Conservation (phyloP, 2,797 vertebrate species). For the Sebastes elongatus region DNA sequence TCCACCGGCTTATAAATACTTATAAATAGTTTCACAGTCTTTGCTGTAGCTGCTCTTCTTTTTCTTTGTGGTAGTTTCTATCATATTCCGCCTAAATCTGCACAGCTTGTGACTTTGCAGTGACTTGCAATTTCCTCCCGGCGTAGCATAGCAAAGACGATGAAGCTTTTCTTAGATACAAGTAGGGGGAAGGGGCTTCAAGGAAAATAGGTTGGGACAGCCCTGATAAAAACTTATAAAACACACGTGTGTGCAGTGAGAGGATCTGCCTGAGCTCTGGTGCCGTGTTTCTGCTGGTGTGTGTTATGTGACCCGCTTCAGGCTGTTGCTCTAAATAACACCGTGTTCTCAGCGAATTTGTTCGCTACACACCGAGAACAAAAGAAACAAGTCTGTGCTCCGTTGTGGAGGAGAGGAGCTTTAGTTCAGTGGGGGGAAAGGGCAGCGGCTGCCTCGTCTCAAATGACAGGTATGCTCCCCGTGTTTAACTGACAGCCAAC, state of each 20-base stretch:
- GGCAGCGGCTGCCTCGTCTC: constrained; percentile 25
- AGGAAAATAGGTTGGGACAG: not conserved
- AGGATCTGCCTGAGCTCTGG: not conserved
- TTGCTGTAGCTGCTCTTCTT: fast-evolving
- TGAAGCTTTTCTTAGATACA: too few relatives aligned
- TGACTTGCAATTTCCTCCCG: too few relatives aligned
- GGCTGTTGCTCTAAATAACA: constrained; percentile 18
- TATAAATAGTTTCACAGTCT: too few relatives aligned
- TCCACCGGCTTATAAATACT: too few relatives aligned
- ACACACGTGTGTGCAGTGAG: not conserved
- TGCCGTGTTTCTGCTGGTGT: not conserved
- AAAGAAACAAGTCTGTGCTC: not conserved
- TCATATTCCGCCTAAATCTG: too few relatives aligned
- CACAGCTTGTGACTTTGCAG: too few relatives aligned
- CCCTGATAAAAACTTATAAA: not conserved
- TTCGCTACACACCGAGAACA: not conserved
- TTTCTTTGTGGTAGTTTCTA: too few relatives aligned
- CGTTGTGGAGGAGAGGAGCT: not conserved
- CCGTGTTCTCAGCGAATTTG: not conserved
- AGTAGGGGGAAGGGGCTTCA: too few relatives aligned
- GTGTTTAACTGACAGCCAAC: constrained; percentile 5
- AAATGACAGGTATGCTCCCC: constrained; percentile 25
- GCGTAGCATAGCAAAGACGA: too few relatives aligned
- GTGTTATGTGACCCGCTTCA: not conserved
- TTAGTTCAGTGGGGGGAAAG: not conserved